Evolutionary conservation across 2,113 vertebrate species (phyloP).

Genomic region (Chascanopsetta lugubris): DNA sequence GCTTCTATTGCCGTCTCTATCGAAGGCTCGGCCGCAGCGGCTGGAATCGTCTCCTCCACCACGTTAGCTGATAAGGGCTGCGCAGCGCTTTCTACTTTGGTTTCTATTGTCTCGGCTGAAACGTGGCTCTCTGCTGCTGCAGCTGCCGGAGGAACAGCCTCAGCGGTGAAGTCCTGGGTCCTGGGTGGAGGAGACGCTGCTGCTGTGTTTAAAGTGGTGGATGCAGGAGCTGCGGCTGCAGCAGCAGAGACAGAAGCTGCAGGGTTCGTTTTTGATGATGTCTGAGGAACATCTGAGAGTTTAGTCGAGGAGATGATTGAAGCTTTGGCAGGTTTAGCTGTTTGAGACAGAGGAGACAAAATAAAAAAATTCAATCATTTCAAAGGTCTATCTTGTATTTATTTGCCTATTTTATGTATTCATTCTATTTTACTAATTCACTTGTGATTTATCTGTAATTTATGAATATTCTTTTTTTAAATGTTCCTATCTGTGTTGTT

Average conservation of each 20-base stretch:
- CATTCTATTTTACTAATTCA: no score
- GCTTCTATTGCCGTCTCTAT: not conserved
- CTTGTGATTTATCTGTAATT: no score
- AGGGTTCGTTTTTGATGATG: not conserved
- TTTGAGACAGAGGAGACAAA: not conserved
- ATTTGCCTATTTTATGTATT: not conserved
- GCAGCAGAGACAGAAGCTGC: not conserved
- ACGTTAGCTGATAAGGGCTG: no score
- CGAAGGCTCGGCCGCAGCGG: no score
- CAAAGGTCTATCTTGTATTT: not conserved
- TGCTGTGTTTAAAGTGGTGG: not conserved
- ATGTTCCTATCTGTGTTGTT: no score
- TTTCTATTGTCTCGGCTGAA: not conserved
- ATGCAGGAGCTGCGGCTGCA: not conserved
- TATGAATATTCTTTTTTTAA: no score
- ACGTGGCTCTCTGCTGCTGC: not conserved
- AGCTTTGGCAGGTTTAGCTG: not conserved
- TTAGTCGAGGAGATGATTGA: not conserved
- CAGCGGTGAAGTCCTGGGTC: not conserved
- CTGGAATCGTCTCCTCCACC: no score
- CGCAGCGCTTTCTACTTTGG: not conserved
- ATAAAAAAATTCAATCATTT: not conserved
- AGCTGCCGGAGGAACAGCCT: not conserved
- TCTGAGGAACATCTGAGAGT: not conserved
- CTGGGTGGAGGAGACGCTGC: not conserved